Base-by-base conservation (phyloP, 2,113 vertebrate species). In the Microcebus jonahi region DNA sequence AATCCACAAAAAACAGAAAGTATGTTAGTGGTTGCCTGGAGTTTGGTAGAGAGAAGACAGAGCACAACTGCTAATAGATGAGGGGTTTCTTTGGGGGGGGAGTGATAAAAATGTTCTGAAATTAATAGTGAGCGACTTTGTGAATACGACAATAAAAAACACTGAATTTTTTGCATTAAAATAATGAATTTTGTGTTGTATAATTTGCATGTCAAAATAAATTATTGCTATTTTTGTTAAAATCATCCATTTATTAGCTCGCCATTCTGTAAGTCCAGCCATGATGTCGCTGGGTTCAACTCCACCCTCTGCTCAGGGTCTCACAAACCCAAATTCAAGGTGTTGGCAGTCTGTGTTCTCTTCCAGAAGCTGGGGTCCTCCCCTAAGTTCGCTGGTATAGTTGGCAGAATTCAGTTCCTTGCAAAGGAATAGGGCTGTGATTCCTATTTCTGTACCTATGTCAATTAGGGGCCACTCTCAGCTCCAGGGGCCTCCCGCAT, bases 1-100 rank as follows among this genome's bases (percentile, higher is more conserved):
- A 39, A 71, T 27, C 9, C 3, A 2, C 12, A 67, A 67, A 68
- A 21, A n/a, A 23, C 59, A 77, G 8, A 45, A 59, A 68, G 39
- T 1, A 8, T 36, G 27, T 14, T n/a, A 63, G n/a, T 23, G 29
- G 15, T 63, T n/a, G 18, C 7, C 3, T 6, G 34, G 18, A 2
- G 5, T 11, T 53, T 57, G 23, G 21, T 4, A 5, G 31, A 10
- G 10, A 42, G 15, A 73, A 11, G 25, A 14, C 20, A 11, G 5
- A 34, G 3, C 55, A 11, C 3, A 45, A 5, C 3, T 15, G 10
- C 27, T 18, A 31, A 27, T 20, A 15, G 1, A 4, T 18, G 0
- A 53, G 25, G 12, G 10, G 1, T 63, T 53, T n/a, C 50, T 36
- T 45, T 81, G 1, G 7, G 5, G 45, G 4, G 7, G 3, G 42